Evolutionary conservation across 1,140 invertebrate genomes (phyloP), one percentile per base, ranked within the genome.

Genomic region (Drosophila sechellia): DNA sequence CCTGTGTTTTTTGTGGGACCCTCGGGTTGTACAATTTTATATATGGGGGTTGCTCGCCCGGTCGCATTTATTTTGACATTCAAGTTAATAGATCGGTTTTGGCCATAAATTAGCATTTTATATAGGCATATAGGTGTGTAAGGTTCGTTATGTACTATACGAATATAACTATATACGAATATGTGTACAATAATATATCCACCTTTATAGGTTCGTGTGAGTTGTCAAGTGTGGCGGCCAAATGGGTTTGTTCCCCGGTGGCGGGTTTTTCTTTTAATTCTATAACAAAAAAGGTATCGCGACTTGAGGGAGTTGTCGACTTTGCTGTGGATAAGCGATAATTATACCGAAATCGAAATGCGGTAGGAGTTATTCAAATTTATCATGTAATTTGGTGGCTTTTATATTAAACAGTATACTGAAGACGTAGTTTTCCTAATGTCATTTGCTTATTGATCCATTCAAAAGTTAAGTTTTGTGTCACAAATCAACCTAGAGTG

Each of bases 71-170:
- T 89, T 87, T 87, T 87, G 84, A 87, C 84, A 87, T 90, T 89
- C 85, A 77, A 89, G 84, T 90, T 87, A 87, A 87, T 87, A 87
- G 84, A 87, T 87, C 84, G 84, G 84, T 89, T 87, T 87, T 89
- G 71, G 84, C 75, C 87, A 89, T 87, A 89, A 89, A 89, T 87
- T 87, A 87, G 84, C 84, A 87, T 87, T 87, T 83, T 89, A 87
- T 87, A 89, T 79, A 68, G 64, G 77, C 49, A 64, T 49, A 55
- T 49, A 55, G 46, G 66, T 61, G 70, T 84, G 79, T 66, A 40
- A 39, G 35, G 59, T 31, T 48, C 43, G 31, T 20, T 40, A 13
- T 34, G 35, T 50, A 12, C n/a, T 17, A 34, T 50, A 12, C n/a
- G 27, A 42, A 15, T 40, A 63, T 39, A 8, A 31, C 2, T 31